Percentiles rank a stretch among this genome's conserved stretches.
Evolutionary conservation across 2,113 vertebrate genomes (phyloP).

Genomic region (Bothrops jararaca): DNA sequence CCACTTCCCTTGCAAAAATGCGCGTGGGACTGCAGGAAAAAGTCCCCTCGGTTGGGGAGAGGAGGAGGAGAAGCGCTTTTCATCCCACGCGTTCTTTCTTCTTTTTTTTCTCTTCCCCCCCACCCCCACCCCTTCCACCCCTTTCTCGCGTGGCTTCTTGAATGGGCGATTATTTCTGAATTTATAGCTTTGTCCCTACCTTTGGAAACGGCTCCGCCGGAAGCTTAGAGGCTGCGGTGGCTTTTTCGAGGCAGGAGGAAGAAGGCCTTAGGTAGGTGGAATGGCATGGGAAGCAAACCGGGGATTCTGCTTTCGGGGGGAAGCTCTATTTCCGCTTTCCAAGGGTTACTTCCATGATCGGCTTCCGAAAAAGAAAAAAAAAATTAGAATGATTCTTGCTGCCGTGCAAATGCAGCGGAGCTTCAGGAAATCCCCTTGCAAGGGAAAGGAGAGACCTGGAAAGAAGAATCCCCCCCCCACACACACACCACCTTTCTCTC

Average conservation of each 20-base stretch:
- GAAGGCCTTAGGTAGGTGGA: not conserved
- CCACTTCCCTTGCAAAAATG: not conserved
- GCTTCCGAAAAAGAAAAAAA: too few species aligned
- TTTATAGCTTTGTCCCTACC: not conserved
- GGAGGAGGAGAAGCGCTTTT: not conserved
- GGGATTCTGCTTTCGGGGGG: not conserved
- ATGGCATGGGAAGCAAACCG: not conserved
- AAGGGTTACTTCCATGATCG: rapidly evolving
- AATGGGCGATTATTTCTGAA: not conserved
- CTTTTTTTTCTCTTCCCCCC: too few species aligned
- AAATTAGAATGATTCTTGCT: not conserved
- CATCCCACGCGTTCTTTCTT: not conserved
- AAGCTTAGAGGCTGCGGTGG: not conserved
- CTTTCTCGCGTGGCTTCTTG: not conserved
- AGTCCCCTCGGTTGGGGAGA: too few species aligned
- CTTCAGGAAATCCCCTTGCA: not conserved
- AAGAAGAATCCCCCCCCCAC: too few species aligned
- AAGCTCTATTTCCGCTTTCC: rapidly evolving
- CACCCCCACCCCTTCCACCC: not conserved
- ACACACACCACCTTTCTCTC: too few species aligned
- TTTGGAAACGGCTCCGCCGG: not conserved
- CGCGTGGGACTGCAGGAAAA: not conserved
- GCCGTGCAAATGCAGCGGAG: not conserved
- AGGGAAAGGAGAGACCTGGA: not conserved
- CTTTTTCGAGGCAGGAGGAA: not conserved